Conservation (phyloP, 2,888 invertebrate species). For the Eristalis intricaria region DNA sequence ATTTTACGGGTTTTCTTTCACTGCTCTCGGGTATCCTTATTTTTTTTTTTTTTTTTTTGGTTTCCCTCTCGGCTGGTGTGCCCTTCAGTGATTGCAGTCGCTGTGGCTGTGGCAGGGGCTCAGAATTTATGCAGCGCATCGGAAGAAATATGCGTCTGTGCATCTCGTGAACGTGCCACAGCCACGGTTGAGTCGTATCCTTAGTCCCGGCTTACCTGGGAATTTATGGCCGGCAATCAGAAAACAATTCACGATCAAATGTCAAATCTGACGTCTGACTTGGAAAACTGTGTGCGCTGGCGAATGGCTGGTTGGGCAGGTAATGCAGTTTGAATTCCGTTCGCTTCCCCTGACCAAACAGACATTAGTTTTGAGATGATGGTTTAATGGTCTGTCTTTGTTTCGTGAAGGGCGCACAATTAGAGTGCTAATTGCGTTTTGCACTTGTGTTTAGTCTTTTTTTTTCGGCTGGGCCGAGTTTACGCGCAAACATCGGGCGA, state of each 20-base stretch:
- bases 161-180: slow-evolving; percentile 8
- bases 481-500: background rate
- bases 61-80: background rate
- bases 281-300: slow-evolving; percentile 12
- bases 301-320: background rate
- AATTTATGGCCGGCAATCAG: slow-evolving; percentile 52
- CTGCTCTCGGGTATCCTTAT: background rate
- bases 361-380: slow-evolving; percentile 33
- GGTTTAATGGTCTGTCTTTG: slow-evolving; percentile 26
- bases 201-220: slow-evolving; percentile 7
- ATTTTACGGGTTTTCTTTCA: slow-evolving; percentile 50
- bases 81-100: background rate
- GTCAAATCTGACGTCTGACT: slow-evolving; percentile 41
- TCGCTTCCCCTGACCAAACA: slow-evolving; percentile 10
- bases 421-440: slow-evolving; percentile 17
- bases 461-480: background rate
- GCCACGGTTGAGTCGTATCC: background rate
- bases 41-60: background rate
- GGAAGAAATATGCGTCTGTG: slow-evolving; percentile 42
- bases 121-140: slow-evolving; percentile 50
- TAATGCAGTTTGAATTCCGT: slow-evolving; percentile 28
- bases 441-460: background rate
- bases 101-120: background rate
- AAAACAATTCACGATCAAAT: slow-evolving; percentile 49
- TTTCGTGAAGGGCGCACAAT: slow-evolving; percentile 27